A percentile compares a stretch with the other conserved stretches of the same genome.
phyloP scores from a whole-genome alignment of 2,113 vertebrate species.

The Stigmatopora nigra region DNA sequence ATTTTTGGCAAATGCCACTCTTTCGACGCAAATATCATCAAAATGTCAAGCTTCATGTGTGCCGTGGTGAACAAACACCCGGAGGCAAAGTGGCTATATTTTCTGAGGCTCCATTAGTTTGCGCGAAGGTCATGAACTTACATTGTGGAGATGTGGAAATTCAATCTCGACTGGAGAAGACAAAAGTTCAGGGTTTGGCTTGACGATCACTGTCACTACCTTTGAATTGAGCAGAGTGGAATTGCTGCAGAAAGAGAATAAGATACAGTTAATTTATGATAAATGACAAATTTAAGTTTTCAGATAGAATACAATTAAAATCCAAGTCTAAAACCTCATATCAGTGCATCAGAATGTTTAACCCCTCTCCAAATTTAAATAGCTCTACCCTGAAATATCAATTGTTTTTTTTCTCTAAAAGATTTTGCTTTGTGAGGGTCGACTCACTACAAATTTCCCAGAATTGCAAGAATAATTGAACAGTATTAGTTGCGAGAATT shows the following conservation, averaged over 20 bases:
- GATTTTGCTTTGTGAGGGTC: not conserved
- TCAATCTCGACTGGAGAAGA: constrained; percentile 86
- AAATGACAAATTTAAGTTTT: not conserved
- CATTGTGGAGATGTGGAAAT: constrained; percentile 92
- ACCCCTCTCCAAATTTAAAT: not conserved
- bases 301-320: too few species aligned
- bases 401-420: too few species aligned
- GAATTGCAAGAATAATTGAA: not conserved
- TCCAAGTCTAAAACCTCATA: too few species aligned
- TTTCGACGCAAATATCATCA: constrained; percentile 58
- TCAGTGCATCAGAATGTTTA: not conserved
- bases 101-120: constrained; percentile 30
- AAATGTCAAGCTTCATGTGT: constrained; percentile 56
- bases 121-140: constrained; percentile 68
- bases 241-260: constrained; percentile 71
- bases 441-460: not conserved
- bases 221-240: constrained; percentile 89
- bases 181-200: constrained; percentile 78
- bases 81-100: constrained; percentile 15
- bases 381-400: not conserved
- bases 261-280: constrained; percentile 14
- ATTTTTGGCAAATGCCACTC: constrained; percentile 41
- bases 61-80: constrained; percentile 40
- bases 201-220: constrained; percentile 90
- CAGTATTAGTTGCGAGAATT: not conserved